Base-by-base conservation (phyloP, 2,888 invertebrate species). In the Gandaritis pyraliata region DNA sequence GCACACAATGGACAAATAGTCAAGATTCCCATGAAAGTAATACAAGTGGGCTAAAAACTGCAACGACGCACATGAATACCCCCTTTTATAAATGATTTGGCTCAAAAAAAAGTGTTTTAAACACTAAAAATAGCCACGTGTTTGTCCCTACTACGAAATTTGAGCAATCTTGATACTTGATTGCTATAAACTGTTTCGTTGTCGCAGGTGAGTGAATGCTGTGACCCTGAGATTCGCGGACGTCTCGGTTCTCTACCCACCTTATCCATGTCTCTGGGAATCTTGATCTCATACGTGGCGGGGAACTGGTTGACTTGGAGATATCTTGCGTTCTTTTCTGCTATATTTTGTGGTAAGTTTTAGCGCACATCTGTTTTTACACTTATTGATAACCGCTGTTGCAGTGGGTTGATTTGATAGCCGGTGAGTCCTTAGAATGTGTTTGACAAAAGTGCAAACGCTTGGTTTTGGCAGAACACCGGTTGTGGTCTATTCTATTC, bases 261-360 rank as follows among this genome's bases (percentile, higher is more conserved):
- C n/a, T 85, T 95, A 13, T 93, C 93, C 54, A 94, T 95, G 88
- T 94, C 94, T 0, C 70, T 94, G 12, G 95, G 95, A 1, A 94
- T 95, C 65, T 84, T 95, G 13, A 71, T 93, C 29, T 93, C 94
- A 0, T 95, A 95, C 74, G 64, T 93, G 5, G 84, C 94, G 3
- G 95, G 95, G 11, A 88, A 93, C 66, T 90, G 90, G 84, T 82
- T 94, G 0, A 85, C 89, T 55, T 95, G 95, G 95, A 84, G 92
- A 67, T 82, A 90, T 57, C 86, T 95, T 30, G 94, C 95, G 0
- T 88, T 93, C 69, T 77, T 93, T 12, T 94, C 93, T 5, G 88
- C 92, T 23, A 71, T 77, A 0, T 90, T 92, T 70, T 90, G 92
- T 57, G 86, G 93, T 93, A 77, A 82, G 70, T 73, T 57, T 45